Evolutionary conservation across 1,140 invertebrate genomes (phyloP), one percentile per base, ranked within the genome.

Genomic region (Hormaphis cornu): DNA sequence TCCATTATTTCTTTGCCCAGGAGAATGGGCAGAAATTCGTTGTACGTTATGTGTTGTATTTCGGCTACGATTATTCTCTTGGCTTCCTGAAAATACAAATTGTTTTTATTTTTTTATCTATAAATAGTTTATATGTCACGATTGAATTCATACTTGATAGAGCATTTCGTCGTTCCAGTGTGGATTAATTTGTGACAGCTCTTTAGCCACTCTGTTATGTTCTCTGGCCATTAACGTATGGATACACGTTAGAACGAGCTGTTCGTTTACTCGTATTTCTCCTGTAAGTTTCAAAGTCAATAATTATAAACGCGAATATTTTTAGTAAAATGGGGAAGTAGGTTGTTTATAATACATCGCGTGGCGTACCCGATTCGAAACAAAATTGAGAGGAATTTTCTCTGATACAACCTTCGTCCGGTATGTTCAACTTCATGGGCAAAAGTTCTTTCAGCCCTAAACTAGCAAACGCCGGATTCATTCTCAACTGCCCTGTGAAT

Each of bases 101-200:
- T 9, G 40, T 12, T 35, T 48, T 33, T 3, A 18, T 28, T 40
- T 54, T 14, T 20, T 10, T 2, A 18, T 50, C 7, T 50, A 22
- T 14, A 8, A 18, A 3, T 44, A 7, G 18, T 50, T 22, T 50
- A 50, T 50, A 33, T 22, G 18, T 56, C 48, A 28, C 20, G 20
- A 40, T 5, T 54, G 1, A 33, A 9, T 42, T 12, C 35, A 70
- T 75, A 82, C 81, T 75, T 97, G 93, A 81, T 89, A 98, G 1
- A 97, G 76, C 0, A 86, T 94, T 79, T 97, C 93, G 75, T 97
- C 93, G 75, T 95, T 89, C 93, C 93, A 96, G 75, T 95, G 92
- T 2, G 91, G 91, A 80, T 97, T 97, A 10, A 95, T 83, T 56
- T 84, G 80, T 0, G 85, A 82, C 35, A 96, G 77, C 24, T 81